These are phyloP conservation scores for Portevinia maculata DNA, from an alignment of 2,888 invertebrate species.

Conservation along the genomic window DNA sequence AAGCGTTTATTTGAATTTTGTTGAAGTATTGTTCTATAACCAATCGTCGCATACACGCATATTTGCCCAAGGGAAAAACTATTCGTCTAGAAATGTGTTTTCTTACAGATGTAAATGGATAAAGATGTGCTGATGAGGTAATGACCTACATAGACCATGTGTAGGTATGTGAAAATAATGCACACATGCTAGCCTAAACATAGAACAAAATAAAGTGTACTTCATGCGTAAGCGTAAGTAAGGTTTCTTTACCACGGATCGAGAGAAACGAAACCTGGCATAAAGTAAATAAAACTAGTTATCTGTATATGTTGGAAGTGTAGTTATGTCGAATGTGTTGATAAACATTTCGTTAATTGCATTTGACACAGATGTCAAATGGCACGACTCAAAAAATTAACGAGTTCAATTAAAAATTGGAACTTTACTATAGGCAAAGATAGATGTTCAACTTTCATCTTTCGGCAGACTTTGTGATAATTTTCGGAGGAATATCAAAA, in stretches of 20 bases:
- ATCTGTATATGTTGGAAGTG: not conserved
- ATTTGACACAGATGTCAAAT: not conserved
- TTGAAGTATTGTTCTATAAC: not conserved
- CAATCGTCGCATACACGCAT: not conserved
- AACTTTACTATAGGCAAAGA: too few relatives aligned
- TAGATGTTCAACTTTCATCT: too few relatives aligned
- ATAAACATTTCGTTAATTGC: not conserved
- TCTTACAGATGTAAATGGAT: not conserved
- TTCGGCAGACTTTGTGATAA: too few relatives aligned
- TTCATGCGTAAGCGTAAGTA: constrained; percentile 1
- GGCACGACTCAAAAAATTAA: not conserved
- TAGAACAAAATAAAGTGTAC: not conserved
- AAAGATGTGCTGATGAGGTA: not conserved
- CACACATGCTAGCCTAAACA: constrained; percentile 35
- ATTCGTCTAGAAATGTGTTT: constrained; percentile 24
- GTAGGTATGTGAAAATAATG: constrained; percentile 7
- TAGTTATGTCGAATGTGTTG: not conserved
- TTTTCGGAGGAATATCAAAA: too few relatives aligned
- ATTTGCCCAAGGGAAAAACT: not conserved
- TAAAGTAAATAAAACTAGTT: not conserved
- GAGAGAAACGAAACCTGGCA: not conserved
- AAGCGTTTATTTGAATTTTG: not conserved
- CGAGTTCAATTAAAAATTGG: too few relatives aligned
- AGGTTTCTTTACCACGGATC: constrained; percentile 10
- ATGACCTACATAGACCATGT: not conserved